Base-by-base conservation (phyloP, 2,113 vertebrate species). In the Sylvicapra grimmia region DNA sequence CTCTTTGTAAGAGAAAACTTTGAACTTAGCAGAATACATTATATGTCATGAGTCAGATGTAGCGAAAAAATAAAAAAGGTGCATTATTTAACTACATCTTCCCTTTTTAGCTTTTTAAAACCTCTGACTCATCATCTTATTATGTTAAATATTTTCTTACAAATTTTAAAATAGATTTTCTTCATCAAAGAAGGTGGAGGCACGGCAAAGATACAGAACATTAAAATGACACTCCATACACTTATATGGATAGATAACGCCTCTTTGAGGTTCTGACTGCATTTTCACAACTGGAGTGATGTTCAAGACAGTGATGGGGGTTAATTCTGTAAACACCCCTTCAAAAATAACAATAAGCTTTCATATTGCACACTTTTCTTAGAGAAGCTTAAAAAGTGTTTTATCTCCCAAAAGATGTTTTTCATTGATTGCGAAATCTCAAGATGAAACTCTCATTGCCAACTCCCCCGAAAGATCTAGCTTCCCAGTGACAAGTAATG, bases 1-100 rank as follows among this genome's bases (percentile, higher is more conserved):
- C 98, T 92, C 98, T 98, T 98, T 98, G 98, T 98, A 97, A 95
- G 85, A 97, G 93, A 92, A 98, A 99, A 98, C 98, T 99, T 98
- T 98, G 98, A 99, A 98, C 96, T 97, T 98, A 77, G 97, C 93
- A 92, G 98, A 98, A 98, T 98, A 97, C 92, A 98, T 98, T 98
- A 98, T 97, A 89, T 51, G 98, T 97, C 93, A 95, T 98, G 98
- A 99, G 97, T 98, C 98, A 99, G 98, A 98, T 96, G 90, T 97
- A 96, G 97, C 95, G 96, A 96, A 98, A 98, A 97, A 98, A 95
- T 97, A 72, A 96, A 96, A 96, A 97, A 98, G 98, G 96, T 1
- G 58, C 90, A 95, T 98, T 99, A 95, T 98, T 98, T 97, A 95
- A 95, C 92, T 94, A 93, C 84, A 68, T 94, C 94, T 98, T 98